These are phyloP conservation scores for Gonatopus flavifemur DNA, from an alignment of 1,140 invertebrate genomes.

Conservation along the genomic window DNA sequence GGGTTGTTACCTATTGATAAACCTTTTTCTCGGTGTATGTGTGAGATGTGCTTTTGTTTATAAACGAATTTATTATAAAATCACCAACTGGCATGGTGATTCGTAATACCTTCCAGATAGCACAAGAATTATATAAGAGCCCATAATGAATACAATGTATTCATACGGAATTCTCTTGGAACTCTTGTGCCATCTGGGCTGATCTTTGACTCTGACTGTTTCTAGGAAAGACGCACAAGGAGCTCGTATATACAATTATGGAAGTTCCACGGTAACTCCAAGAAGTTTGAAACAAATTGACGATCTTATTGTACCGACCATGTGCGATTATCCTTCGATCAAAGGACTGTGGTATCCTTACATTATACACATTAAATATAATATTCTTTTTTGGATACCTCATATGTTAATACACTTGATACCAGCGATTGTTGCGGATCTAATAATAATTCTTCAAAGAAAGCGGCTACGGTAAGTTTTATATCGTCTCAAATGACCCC, in stretches of 20 bases:
- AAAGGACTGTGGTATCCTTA: constrained; percentile 17
- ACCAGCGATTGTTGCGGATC: constrained; percentile 65
- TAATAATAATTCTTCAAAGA: constrained; percentile 57
- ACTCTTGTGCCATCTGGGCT: no score
- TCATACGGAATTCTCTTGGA: no score
- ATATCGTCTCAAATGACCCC: no score
- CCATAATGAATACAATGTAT: no score
- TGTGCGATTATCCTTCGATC: constrained; percentile 19
- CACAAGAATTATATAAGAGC: no score
- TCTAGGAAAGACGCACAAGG: constrained; percentile 34
- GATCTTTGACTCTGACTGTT: no score
- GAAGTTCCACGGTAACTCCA: constrained; percentile 66
- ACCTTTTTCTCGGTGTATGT: no score
- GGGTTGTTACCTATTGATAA: no score
- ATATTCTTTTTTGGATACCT: constrained; percentile 23
- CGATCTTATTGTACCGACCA: constrained; percentile 40
- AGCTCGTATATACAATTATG: constrained; percentile 69
- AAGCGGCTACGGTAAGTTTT: constrained; percentile 62
- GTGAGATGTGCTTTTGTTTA: no score
- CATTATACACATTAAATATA: constrained; percentile 32
- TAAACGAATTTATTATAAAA: no score
- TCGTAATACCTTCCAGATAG: no score
- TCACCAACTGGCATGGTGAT: no score
- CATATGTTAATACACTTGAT: constrained; percentile 61
- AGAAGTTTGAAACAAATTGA: constrained; percentile 65